A percentile compares a stretch with the other conserved stretches of the same genome.
These are phyloP conservation scores for Uria aalge DNA, from an alignment of 2,113 vertebrate species.

Conservation along the genomic window DNA sequence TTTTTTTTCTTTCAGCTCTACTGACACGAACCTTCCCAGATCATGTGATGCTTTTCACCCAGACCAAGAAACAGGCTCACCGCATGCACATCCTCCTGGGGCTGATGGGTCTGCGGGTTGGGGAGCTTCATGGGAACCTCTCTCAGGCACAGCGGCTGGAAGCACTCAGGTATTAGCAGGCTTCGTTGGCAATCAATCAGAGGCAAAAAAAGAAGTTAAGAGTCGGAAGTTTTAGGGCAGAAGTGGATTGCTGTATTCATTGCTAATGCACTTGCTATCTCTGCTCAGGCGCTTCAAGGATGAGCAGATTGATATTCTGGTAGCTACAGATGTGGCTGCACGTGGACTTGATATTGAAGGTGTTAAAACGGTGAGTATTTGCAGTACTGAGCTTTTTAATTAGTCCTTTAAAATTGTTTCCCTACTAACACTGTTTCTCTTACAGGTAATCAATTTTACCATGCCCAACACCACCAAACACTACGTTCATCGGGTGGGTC, in stretches of 20 bases:
- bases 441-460: constrained; percentile 96
- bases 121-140: constrained; percentile 94
- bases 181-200: not conserved
- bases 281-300: constrained; percentile 92
- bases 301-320: constrained; percentile 95
- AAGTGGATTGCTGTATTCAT: not conserved
- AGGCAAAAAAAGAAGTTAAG: not conserved
- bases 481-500: constrained; percentile 94
- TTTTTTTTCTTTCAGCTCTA: constrained; percentile 76
- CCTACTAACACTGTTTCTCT: not conserved
- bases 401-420: not conserved
- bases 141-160: constrained; percentile 94
- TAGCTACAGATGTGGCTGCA: constrained; percentile 96
- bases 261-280: not conserved
- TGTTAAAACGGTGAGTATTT: constrained; percentile 90
- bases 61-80: constrained; percentile 98
- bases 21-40: constrained; percentile 93
- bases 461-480: constrained; percentile 96
- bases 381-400: not conserved
- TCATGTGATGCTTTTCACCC: constrained; percentile 96
- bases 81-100: constrained; percentile 95
- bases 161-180: constrained; percentile 81
- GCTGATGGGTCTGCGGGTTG: constrained; percentile 90
- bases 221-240: not conserved
- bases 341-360: constrained; percentile 95